These are phyloP conservation scores for Yponomeuta sedellus DNA, from an alignment of 2,888 invertebrate species.

Conservation along the genomic window DNA sequence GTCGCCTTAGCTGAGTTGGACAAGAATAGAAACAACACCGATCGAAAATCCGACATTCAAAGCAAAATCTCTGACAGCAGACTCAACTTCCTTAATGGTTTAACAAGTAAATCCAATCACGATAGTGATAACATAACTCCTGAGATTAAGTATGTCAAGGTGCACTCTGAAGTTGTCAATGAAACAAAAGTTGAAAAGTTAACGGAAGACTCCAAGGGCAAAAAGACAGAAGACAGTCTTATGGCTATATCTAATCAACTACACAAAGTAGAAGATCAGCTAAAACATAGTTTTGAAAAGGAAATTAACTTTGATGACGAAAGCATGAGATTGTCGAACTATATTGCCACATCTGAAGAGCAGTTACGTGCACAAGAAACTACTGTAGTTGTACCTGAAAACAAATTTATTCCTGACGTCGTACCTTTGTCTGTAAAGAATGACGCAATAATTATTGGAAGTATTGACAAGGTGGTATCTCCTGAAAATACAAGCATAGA, in stretches of 20 bases:
- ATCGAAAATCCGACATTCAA: conserved; percentile 62
- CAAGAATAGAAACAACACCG: conserved; percentile 59
- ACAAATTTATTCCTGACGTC: conserved; percentile 42
- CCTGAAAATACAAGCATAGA: neutral
- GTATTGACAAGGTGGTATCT: conserved; percentile 19
- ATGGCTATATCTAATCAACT: conserved; percentile 67
- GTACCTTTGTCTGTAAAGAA: conserved; percentile 42
- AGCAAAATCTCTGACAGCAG: conserved; percentile 68
- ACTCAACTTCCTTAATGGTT: conserved; percentile 64
- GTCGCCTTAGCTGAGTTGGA: conserved; percentile 79
- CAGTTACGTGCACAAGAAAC: conserved; percentile 42
- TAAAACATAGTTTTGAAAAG: conserved; percentile 67
- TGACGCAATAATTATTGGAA: conserved; percentile 42
- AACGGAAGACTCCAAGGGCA: conserved; percentile 45
- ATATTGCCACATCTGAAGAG: conserved; percentile 30
- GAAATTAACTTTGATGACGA: conserved; percentile 60
- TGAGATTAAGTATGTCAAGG: conserved; percentile 43
- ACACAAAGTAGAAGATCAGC: conserved; percentile 66
- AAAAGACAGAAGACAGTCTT: conserved; percentile 70
- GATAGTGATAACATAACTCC: conserved; percentile 35
- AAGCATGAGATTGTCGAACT: conserved; percentile 44
- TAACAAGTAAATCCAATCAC: conserved; percentile 50
- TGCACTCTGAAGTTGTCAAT: conserved; percentile 39
- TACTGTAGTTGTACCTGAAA: conserved; percentile 40
- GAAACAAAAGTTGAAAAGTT: conserved; percentile 28